These are phyloP conservation scores for Neria commutata DNA, from an alignment of 2,888 invertebrate species.

Conservation along the genomic window DNA sequence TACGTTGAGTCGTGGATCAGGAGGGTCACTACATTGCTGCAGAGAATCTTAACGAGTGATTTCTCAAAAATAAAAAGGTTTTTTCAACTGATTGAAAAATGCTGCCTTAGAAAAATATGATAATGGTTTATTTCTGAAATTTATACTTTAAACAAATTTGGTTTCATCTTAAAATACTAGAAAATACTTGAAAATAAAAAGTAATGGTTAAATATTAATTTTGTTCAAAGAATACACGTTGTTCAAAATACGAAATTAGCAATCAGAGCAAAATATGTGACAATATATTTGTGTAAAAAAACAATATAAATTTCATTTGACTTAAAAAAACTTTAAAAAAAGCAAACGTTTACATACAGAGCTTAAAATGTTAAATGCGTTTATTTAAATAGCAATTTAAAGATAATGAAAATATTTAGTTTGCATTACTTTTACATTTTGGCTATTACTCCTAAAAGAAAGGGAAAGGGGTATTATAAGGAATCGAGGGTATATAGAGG, in stretches of 20 bases:
- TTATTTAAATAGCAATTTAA: not conserved
- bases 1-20: too few relatives aligned
- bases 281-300: not conserved
- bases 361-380: not conserved
- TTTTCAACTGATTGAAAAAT: too few relatives aligned
- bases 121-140: conserved; percentile 1
- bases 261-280: not conserved
- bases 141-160: not conserved
- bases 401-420: not conserved
- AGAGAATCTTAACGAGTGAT: not conserved
- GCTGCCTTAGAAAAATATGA: not conserved
- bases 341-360: not conserved
- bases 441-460: not conserved
- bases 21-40: too few relatives aligned
- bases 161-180: not conserved
- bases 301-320: not conserved
- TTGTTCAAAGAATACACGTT: not conserved
- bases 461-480: not conserved
- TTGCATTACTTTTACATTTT: not conserved
- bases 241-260: not conserved
- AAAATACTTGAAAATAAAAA: not conserved
- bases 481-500: not conserved
- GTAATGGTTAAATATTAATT: not conserved
- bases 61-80: not conserved
- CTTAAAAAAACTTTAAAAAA: not conserved